Base-by-base conservation (phyloP, 2,888 invertebrate species). In the Microctonus brassicae region DNA sequence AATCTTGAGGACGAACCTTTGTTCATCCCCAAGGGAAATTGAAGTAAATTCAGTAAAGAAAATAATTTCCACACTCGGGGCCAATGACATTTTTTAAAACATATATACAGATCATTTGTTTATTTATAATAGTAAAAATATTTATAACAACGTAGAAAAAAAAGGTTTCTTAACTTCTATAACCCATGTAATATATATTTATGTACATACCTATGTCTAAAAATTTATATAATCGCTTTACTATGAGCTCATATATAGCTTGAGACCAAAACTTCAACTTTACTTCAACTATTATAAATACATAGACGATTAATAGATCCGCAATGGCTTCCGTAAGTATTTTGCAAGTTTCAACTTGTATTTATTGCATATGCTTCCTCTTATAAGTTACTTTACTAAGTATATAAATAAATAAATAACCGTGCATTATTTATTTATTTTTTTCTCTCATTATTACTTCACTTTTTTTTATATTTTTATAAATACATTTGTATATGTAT, bases 21-120 rank as follows among this genome's bases (percentile, higher is more conserved):
- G n/a, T 26, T 63, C 7, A n/a, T 17, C 63, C 63, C 63, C n/a
- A n/a, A 29, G 63, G 63, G 63, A 63, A 63, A 63, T 63, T 47
- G 63, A 42, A 47, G 39, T 61, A 39, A 47, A 63, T 29, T 24
- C n/a, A 24, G 33, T 29, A 17, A n/a, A 5, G n/a, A 58, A 58
- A 58, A 58, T 2, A 58, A 58, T 33, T 58, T 58, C 33, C 33
- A 33, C 34, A n/a, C n/a, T n/a, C 42, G 63, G 42, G 42, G 47
- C 17, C 24, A 26, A 10, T 17, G 63, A 47, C 26, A 47, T 29
- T 63, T 63, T n/a, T 22, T 20, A 22, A 9, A 39, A 62, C 58
- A 33, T 20, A 58, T 6, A 58, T 58, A 26, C 6, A 58, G 20
- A 20, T n/a, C n/a, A n/a, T n/a, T n/a, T n/a, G n/a, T n/a, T n/a